Conservation (phyloP, 2,888 invertebrate genomes). For the Epistrophe grossulariae region DNA sequence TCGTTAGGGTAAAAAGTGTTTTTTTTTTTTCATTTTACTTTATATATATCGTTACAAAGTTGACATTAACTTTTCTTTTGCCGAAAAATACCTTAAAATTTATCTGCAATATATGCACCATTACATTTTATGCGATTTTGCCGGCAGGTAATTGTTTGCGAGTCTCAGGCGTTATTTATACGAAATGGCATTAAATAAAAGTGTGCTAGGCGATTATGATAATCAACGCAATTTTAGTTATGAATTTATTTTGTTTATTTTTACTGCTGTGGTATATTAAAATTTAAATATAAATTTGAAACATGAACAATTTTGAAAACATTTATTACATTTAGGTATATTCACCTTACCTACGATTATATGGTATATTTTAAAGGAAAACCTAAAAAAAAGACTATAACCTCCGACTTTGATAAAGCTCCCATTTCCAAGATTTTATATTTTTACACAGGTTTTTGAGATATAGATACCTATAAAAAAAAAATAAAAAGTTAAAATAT, state of each 20-base stretch:
- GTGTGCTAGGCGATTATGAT: conserved; percentile 38
- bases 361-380: too few species aligned
- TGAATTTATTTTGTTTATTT: conserved; percentile 38
- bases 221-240: conserved; percentile 54
- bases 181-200: conserved; percentile 26
- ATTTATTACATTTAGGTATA: too few species aligned
- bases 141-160: conserved; percentile 41
- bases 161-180: not conserved
- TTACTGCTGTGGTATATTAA: not conserved
- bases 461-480: too few species aligned
- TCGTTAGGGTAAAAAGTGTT: conserved; percentile 8
- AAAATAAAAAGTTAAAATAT: too few species aligned
- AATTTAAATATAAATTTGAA: not conserved
- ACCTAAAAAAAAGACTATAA: too few species aligned
- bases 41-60: not conserved
- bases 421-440: too few species aligned
- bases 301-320: not conserved
- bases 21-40: conserved; percentile 6
- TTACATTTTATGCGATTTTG: conserved; percentile 72
- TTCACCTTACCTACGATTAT: too few species aligned
- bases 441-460: too few species aligned
- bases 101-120: conserved; percentile 73
- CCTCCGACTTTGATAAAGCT: too few species aligned
- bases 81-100: conserved; percentile 31
- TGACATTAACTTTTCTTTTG: conserved; percentile 30